Evolutionary conservation across 2,888 invertebrate species (phyloP).

Genomic region (Leucozona laternaria): DNA sequence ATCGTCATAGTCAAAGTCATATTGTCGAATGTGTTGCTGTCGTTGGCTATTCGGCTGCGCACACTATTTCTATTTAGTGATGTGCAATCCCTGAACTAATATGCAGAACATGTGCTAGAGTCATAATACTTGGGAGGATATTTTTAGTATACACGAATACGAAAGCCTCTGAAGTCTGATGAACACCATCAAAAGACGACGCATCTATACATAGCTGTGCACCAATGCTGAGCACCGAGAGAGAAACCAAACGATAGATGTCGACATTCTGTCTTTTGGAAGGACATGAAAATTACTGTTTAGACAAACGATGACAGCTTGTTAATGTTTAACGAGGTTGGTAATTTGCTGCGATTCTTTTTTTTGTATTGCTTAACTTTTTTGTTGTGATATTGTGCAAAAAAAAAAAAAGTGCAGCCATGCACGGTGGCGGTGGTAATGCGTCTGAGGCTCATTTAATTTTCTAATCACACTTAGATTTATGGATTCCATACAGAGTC

Average conservation of each 20-base stretch:
- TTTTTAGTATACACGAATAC: constrained; percentile 50
- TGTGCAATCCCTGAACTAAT: constrained; percentile 73
- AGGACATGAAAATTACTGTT: constrained; percentile 76
- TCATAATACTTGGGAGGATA: constrained; percentile 62
- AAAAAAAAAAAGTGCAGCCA: constrained; percentile 24
- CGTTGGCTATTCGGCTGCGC: constrained; percentile 16
- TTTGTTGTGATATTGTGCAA: constrained; percentile 9
- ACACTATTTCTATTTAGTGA: constrained; percentile 45
- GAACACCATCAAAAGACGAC: constrained; percentile 18
- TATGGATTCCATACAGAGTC: constrained; percentile 67
- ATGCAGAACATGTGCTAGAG: constrained; percentile 75
- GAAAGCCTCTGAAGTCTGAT: constrained; percentile 37
- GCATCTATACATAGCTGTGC: constrained; percentile 17
- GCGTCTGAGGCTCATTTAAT: constrained; percentile 66
- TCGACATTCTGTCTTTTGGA: constrained; percentile 74
- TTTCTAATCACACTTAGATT: constrained; percentile 74
- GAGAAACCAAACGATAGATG: constrained; percentile 60
- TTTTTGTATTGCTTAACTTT: constrained; percentile 40
- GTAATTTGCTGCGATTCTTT: constrained; percentile 69
- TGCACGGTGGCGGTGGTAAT: constrained; percentile 6
- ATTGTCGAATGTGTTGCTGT: constrained; percentile 7
- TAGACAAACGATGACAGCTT: constrained; percentile 76
- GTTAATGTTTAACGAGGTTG: constrained; percentile 76
- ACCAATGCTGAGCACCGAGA: constrained; percentile 1
- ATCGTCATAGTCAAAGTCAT: constrained; percentile 21